Evolutionary conservation across 2,888 invertebrate species (phyloP).

Genomic region (Nasonia oneida): DNA sequence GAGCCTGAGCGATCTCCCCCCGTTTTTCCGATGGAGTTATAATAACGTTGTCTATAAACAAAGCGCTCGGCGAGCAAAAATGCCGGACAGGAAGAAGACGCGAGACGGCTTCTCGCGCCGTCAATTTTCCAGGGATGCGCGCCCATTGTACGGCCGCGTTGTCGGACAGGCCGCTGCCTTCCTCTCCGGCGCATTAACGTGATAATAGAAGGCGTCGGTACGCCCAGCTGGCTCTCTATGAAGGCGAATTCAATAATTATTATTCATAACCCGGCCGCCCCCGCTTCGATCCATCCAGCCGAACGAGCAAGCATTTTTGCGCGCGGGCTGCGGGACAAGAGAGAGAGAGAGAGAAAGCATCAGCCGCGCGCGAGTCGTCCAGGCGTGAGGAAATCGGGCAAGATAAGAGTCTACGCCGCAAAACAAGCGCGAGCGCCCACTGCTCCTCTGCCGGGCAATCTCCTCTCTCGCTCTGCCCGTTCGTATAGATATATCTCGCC

Average conservation of each 20-base stretch:
- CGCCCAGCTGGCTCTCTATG: slow-evolving; percentile 62
- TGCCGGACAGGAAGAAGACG: background rate
- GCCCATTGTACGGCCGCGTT: slow-evolving; percentile 43
- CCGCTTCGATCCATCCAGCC: slow-evolving; percentile 47
- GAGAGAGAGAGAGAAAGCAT: background rate
- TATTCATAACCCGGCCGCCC: slow-evolving; percentile 76
- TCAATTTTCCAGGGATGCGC: slow-evolving; percentile 57
- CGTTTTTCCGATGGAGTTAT: background rate
- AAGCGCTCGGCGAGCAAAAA: background rate
- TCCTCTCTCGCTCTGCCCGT: background rate
- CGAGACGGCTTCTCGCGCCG: slow-evolving; percentile 32
- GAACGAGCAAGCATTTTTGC: slow-evolving; percentile 56
- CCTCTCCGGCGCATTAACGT: slow-evolving; percentile 55
- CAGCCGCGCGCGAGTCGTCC: slow-evolving; percentile 69
- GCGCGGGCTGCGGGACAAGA: background rate
- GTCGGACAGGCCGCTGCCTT: slow-evolving; percentile 4
- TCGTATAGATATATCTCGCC: background rate
- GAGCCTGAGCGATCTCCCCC: background rate
- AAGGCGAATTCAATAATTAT: slow-evolving; percentile 70
- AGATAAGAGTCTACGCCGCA: slow-evolving; percentile 73
- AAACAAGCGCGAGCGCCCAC: slow-evolving; percentile 72
- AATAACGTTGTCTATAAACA: background rate
- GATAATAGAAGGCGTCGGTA: slow-evolving; percentile 60
- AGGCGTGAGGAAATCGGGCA: slow-evolving; percentile 76
- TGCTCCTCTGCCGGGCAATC: slow-evolving; percentile 64